A percentile compares a stretch with the other conserved stretches of the same genome.
These are phyloP conservation scores for Turnix velox DNA, from an alignment of 2,113 vertebrate genomes.

Conservation along the genomic window DNA sequence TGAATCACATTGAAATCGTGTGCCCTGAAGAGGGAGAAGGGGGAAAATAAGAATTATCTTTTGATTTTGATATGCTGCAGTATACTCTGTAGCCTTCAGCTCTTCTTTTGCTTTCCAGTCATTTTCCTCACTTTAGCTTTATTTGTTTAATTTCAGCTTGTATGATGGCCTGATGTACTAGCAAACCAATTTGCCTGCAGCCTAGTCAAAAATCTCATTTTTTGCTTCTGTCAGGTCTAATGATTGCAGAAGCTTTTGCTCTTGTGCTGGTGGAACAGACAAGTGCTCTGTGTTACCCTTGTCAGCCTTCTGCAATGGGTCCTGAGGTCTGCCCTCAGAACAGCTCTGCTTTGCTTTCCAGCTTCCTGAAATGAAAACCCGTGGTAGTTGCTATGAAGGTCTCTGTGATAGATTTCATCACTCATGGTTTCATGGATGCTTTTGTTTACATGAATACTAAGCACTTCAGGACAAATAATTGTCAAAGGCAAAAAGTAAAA, in stretches of 20 bases:
- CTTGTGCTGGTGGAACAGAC: neutral
- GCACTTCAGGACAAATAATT: neutral
- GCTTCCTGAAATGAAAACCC: neutral
- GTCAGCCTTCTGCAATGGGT: neutral
- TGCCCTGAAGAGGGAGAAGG: neutral
- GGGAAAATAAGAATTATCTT: neutral
- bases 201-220: neutral
- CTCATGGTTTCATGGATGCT: neutral
- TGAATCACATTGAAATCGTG: neutral
- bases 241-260: neutral
- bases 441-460: neutral
- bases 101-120: neutral
- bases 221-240: slow-evolving; percentile 12
- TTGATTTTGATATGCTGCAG: neutral
- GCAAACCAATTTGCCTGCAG: neutral
- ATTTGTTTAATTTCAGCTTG: slow-evolving; percentile 26
- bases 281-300: neutral
- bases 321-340: neutral
- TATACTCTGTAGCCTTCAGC: neutral
- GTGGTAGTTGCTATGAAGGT: neutral
- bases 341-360: neutral
- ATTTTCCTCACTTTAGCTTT: neutral
- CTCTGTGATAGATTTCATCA: neutral
- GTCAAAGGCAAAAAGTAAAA: neutral
- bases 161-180: neutral